Evolutionary conservation across 2,797 vertebrate species (phyloP).

Genomic region (Neopelma chrysocephalum): DNA sequence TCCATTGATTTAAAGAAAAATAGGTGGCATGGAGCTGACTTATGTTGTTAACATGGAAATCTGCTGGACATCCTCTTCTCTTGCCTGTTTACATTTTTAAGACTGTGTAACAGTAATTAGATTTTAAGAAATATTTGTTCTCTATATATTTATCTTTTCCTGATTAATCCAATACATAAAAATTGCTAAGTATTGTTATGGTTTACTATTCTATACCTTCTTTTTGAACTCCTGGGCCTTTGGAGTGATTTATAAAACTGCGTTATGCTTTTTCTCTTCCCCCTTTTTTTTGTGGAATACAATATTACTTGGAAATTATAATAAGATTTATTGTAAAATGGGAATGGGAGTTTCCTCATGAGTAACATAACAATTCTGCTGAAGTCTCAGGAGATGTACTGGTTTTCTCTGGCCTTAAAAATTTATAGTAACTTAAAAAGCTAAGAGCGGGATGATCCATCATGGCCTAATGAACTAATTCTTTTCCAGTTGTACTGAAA

Average conservation of each 20-base stretch:
- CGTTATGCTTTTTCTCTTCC: neutral
- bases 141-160: neutral
- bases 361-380: neutral
- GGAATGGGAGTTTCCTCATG: neutral
- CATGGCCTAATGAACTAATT: neutral
- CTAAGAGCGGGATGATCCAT: neutral
- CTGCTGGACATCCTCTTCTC: neutral
- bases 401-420: neutral
- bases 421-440: neutral
- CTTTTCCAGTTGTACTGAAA: neutral
- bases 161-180: neutral
- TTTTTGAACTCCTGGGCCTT: neutral
- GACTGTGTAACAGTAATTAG: neutral
- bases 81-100: neutral
- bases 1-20: neutral
- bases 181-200: neutral
- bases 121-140: neutral
- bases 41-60: neutral
- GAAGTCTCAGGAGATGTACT: neutral
- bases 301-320: neutral
- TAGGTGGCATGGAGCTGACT: neutral
- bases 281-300: neutral
- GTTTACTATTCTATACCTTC: neutral
- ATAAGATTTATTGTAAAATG: neutral
- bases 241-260: neutral